Conservation (phyloP, 2,888 invertebrate genomes). For the Proisotoma minuta region DNA sequence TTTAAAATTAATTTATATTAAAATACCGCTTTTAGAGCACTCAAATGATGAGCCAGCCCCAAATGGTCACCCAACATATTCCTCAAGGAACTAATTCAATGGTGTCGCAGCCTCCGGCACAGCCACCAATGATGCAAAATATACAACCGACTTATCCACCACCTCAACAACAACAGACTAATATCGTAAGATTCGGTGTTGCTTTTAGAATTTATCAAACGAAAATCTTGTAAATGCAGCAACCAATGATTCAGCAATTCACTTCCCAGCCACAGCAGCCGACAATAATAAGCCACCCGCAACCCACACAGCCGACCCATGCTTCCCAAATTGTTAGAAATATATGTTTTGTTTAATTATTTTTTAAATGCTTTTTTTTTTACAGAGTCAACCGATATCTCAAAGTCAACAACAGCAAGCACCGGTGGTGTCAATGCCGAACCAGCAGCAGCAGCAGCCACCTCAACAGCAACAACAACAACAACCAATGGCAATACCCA, state of each 20-base stretch:
- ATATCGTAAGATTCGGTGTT: slow-evolving; percentile 32
- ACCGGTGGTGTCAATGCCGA: slow-evolving; percentile 55
- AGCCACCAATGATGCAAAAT: too few species aligned
- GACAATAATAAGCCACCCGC: slow-evolving; percentile 49
- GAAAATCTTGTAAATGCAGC: too few species aligned
- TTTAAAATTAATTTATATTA: too few species aligned
- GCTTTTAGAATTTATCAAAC: too few species aligned
- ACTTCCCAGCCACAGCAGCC: slow-evolving; percentile 51
- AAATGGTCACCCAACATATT: neutral
- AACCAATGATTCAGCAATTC: slow-evolving; percentile 34
- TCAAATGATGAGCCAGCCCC: neutral
- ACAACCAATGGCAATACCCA: slow-evolving; percentile 55
- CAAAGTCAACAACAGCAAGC: slow-evolving; percentile 46
- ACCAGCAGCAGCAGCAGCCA: slow-evolving; percentile 51
- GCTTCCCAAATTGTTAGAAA: neutral
- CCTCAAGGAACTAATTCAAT: neutral
- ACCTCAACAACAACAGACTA: slow-evolving; percentile 31
- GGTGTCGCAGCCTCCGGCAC: too few species aligned
- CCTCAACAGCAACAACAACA: slow-evolving; percentile 51
- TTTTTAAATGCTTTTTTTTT: neutral
- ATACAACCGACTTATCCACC: slow-evolving; percentile 25
- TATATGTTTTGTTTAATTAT: neutral
- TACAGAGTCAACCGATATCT: neutral
- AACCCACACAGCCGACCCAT: slow-evolving; percentile 40
- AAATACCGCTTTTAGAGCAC: too few species aligned